These are phyloP conservation scores for Rhadina sibilatrix DNA, from an alignment of 2,113 vertebrate species.

Conservation along the genomic window DNA sequence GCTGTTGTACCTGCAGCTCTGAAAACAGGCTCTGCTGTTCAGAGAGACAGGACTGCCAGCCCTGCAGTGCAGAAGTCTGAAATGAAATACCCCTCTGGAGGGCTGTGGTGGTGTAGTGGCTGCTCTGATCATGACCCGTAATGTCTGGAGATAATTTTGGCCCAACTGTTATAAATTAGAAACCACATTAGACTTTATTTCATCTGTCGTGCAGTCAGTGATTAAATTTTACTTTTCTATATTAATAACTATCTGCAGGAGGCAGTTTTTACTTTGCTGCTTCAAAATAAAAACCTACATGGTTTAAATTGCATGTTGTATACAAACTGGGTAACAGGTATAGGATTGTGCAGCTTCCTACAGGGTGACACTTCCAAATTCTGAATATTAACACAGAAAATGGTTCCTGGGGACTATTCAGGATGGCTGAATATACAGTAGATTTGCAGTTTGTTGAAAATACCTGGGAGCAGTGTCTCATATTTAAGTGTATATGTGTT, in stretches of 20 bases:
- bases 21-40: background rate
- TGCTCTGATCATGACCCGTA: background rate
- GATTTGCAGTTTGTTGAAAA: background rate
- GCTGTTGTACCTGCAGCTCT: background rate
- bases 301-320: background rate
- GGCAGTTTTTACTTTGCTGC: background rate
- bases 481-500: background rate
- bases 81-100: background rate
- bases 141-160: background rate
- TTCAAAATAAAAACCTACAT: background rate
- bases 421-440: background rate
- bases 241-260: background rate
- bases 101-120: rapidly evolving
- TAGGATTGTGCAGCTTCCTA: background rate
- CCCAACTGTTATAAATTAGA: background rate
- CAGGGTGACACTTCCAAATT: background rate
- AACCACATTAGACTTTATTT: background rate
- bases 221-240: background rate
- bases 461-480: background rate
- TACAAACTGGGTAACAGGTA: background rate
- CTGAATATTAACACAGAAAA: background rate
- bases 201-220: background rate
- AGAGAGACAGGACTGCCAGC: background rate
- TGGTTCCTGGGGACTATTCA: background rate
- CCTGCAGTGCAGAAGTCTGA: background rate